Evolutionary conservation across 2,888 invertebrate species (phyloP).

Genomic region (Oligia latruncula): DNA sequence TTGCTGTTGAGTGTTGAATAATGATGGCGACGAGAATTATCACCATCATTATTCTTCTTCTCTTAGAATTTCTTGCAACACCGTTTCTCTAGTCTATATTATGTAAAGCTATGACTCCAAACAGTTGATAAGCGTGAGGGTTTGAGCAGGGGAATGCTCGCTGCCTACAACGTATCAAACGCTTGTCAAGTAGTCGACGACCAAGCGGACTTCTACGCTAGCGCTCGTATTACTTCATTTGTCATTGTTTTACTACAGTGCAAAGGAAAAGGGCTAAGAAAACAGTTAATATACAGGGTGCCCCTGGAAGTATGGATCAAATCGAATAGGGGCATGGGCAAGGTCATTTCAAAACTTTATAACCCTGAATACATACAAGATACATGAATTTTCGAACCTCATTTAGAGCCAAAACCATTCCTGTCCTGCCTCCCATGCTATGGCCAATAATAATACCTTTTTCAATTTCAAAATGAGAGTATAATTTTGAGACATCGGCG

Average conservation of each 20-base stretch:
- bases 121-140: not conserved
- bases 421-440: conserved; percentile 97
- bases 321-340: too few species aligned
- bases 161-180: not conserved
- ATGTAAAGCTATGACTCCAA: too few species aligned
- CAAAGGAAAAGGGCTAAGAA: not conserved
- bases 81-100: not conserved
- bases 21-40: not conserved
- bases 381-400: conserved; percentile 66
- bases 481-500: conserved; percentile 43
- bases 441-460: conserved; percentile 94
- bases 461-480: conserved; percentile 33
- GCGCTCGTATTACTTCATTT: not conserved
- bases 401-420: conserved; percentile 94
- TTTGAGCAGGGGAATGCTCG: not conserved
- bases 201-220: not conserved
- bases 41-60: too few species aligned
- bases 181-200: not conserved
- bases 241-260: not conserved
- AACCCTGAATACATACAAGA: too few species aligned
- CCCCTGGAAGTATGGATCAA: too few species aligned
- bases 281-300: not conserved
- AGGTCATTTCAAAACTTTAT: too few species aligned
- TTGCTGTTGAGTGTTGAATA: not conserved
- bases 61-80: not conserved